Evolutionary conservation across 92 coral and sea anemone genomes (phyloP), one percentile per base, ranked within the genome.

Genomic region (Desmophyllum pertusum): DNA sequence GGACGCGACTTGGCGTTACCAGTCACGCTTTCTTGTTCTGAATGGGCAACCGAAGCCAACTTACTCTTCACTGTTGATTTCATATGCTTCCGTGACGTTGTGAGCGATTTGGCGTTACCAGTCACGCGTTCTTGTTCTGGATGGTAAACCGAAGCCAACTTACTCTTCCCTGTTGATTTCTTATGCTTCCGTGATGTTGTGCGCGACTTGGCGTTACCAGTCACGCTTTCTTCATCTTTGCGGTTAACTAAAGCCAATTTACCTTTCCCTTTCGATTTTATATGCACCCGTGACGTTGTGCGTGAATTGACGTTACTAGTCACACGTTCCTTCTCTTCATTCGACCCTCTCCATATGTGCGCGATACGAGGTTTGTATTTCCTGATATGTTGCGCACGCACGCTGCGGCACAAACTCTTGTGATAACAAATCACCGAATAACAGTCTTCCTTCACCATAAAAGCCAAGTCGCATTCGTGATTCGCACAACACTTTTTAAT

Each of bases 381-480:
- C 45, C 83, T 73, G 35, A 84, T 88, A 39, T 89, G 94, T 41
- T 88, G 84, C 29, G 91, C 95, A 0, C 85, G 86, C 64, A 96
- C 94, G 61, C 83, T 76, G 45, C 88, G 88, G 66, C 99, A 96
- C 72, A 93, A 81, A 11, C 75, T 85, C 68, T 81, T 84, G 73
- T 88, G 94, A 89, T 81, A 93, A 62, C 99, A 96, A 29, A 90
- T 84, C 21, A 96, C 99, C 5, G 95, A 92, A 62, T 92, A 96
- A 70, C 99, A 96, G 52, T 89, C 88, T 1, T 71, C 84, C 62
- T 81, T 89, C 19, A 94, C 97, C 90, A 96, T 87, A 39, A 96
- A 92, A 0, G 95, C 95, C 46, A 96, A 68, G 79, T 96, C 91
- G 64, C 99, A 96, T 36, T 87, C 87, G 4, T 77, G 83, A 64